phyloP scores from a whole-genome alignment of 1,140 invertebrate species.

The Paraescarpia echinospica region DNA sequence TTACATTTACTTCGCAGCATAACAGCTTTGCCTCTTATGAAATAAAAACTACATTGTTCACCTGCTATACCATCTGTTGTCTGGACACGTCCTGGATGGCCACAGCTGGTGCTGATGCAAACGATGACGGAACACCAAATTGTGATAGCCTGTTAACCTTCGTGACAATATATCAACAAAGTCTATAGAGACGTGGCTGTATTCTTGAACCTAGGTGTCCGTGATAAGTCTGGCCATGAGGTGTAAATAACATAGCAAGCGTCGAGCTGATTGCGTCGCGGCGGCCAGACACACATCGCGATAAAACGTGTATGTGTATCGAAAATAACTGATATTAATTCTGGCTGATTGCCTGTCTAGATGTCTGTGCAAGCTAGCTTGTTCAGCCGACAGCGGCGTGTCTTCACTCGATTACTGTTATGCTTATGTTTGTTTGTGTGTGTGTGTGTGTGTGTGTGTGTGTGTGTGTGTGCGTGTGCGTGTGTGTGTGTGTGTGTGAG shows the following conservation, averaged over 20 bases:
- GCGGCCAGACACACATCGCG: neutral
- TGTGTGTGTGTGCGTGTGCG: neutral
- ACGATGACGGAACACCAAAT: neutral
- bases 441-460: neutral
- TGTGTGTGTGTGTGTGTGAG: neutral
- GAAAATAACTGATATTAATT: neutral
- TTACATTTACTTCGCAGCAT: neutral
- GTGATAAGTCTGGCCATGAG: neutral
- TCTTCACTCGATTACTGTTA: neutral
- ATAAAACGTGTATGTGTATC: neutral
- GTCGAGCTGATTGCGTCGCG: neutral
- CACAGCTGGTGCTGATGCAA: neutral
- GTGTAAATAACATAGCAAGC: neutral
- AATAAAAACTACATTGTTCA: neutral
- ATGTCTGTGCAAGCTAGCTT: neutral
- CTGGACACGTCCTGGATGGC: too few species aligned
- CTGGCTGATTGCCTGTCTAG: neutral
- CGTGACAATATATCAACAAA: neutral
- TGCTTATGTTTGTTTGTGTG: neutral
- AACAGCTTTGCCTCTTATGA: neutral
- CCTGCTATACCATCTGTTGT: neutral
- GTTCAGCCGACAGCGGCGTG: neutral
- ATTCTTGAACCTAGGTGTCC: neutral
- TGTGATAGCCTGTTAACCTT: neutral
- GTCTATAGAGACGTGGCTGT: neutral